Evolutionary conservation across 2,888 invertebrate species (phyloP).

Genomic region (Nymphalis polychloros): DNA sequence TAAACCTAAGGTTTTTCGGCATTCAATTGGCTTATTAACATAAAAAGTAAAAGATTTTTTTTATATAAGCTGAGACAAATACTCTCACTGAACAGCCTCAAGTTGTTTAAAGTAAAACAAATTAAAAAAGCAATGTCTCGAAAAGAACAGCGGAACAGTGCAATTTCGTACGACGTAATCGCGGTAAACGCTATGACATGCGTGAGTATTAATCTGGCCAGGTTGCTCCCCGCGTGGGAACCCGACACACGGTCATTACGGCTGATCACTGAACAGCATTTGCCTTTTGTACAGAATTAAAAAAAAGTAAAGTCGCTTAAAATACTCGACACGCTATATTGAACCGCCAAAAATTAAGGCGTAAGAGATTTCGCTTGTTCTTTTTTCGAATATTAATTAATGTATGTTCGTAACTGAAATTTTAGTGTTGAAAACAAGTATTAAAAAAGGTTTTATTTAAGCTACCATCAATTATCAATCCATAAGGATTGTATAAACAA

Average conservation of each 20-base stretch:
- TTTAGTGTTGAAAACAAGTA: not conserved
- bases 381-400: conserved; percentile 4
- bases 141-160: conserved; percentile 23
- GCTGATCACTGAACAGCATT: conserved; percentile 26
- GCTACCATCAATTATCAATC: not conserved
- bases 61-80: not conserved
- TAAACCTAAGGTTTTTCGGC: too few relatives aligned
- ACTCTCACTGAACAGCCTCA: not conserved
- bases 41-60: not conserved
- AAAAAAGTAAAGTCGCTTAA: conserved; percentile 11
- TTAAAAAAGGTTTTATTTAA: not conserved
- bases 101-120: conserved; percentile 4
- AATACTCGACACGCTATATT: not conserved
- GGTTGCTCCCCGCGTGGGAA: conserved; percentile 40
- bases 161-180: conserved; percentile 39
- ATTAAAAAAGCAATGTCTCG: conserved; percentile 20
- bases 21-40: too few relatives aligned
- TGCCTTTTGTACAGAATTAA: conserved; percentile 11
- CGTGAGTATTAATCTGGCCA: conserved; percentile 39
- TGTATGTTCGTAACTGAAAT: conserved; percentile 10
- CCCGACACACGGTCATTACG: conserved; percentile 25
- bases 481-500: too few relatives aligned
- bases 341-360: conserved; percentile 6
- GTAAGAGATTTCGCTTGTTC: not conserved
- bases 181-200: conserved; percentile 46